Conservation (phyloP, 1,140 invertebrate genomes). For the Drosophila ironensis region DNA sequence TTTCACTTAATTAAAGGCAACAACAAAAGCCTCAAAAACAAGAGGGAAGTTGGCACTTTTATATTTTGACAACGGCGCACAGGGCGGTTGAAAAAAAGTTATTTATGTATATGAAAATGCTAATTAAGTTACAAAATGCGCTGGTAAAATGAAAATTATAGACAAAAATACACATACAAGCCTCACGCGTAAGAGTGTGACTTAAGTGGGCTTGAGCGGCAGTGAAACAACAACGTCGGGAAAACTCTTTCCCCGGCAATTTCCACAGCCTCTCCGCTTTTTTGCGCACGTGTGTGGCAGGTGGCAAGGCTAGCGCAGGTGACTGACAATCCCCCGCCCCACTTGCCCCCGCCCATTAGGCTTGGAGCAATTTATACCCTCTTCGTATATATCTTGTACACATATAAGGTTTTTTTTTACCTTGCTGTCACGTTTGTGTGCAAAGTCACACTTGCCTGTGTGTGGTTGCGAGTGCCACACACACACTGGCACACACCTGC, state of each 20-base stretch:
- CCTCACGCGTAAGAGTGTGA: slow-evolving; percentile 28
- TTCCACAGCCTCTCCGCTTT: slow-evolving; percentile 10
- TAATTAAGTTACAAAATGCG: slow-evolving; percentile 72
- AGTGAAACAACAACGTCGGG: slow-evolving; percentile 12
- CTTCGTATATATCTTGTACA: slow-evolving; percentile 6
- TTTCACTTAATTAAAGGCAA: slow-evolving; percentile 53
- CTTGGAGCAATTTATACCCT: slow-evolving; percentile 19
- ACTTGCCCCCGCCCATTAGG: background rate
- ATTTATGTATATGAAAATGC: slow-evolving; percentile 58
- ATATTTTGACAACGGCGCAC: slow-evolving; percentile 9
- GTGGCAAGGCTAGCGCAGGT: slow-evolving; percentile 38
- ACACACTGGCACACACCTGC: slow-evolving; percentile 17
- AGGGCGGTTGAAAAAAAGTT: slow-evolving; percentile 17
- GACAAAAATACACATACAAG: slow-evolving; percentile 36
- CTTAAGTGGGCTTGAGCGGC: slow-evolving; percentile 50
- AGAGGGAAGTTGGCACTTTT: slow-evolving; percentile 34
- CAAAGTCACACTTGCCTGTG: slow-evolving; percentile 28
- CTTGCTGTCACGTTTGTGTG: slow-evolving; percentile 42
- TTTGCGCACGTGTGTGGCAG: slow-evolving; percentile 36
- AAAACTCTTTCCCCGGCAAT: slow-evolving; percentile 20
- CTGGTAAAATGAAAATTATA: slow-evolving; percentile 69
- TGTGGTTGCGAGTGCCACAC: slow-evolving; percentile 34
- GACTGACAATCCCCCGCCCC: background rate
- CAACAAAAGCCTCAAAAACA: slow-evolving; percentile 2
- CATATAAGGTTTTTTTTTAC: background rate